These are phyloP conservation scores for Eurypyga helias DNA, from an alignment of 2,113 vertebrate genomes.

Conservation along the genomic window DNA sequence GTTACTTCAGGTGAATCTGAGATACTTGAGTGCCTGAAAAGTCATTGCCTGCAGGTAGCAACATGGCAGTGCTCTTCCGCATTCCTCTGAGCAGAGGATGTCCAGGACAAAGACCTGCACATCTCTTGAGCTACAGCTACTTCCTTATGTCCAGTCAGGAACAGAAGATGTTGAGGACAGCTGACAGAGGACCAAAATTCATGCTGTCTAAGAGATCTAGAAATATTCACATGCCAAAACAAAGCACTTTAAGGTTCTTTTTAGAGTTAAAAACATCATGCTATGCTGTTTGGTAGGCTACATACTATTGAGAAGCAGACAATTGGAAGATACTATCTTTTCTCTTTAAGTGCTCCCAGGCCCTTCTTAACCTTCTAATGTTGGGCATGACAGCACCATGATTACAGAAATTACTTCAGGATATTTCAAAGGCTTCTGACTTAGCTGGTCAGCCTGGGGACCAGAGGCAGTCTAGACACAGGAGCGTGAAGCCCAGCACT, in stretches of 20 bases:
- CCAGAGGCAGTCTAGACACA: background rate
- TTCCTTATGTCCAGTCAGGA: background rate
- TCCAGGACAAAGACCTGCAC: background rate
- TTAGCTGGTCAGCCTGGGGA: background rate
- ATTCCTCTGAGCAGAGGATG: background rate
- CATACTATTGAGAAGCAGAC: background rate
- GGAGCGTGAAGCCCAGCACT: background rate
- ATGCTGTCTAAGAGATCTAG: background rate
- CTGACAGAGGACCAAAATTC: background rate
- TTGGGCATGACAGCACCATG: background rate
- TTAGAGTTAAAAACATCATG: background rate
- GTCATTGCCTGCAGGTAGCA: background rate
- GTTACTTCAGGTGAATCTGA: background rate
- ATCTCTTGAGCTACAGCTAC: background rate
- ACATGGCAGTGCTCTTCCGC: fast-evolving
- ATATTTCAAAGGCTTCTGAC: background rate
- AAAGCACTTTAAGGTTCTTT: background rate
- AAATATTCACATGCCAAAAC: background rate
- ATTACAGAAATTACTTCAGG: background rate
- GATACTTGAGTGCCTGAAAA: background rate
- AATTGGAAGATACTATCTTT: background rate
- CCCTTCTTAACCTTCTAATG: background rate
- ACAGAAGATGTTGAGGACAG: background rate
- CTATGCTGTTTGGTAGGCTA: background rate
- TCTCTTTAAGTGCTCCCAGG: background rate